Conservation (phyloP, 2,797 vertebrate genomes). For the Nannoperca obscura region DNA sequence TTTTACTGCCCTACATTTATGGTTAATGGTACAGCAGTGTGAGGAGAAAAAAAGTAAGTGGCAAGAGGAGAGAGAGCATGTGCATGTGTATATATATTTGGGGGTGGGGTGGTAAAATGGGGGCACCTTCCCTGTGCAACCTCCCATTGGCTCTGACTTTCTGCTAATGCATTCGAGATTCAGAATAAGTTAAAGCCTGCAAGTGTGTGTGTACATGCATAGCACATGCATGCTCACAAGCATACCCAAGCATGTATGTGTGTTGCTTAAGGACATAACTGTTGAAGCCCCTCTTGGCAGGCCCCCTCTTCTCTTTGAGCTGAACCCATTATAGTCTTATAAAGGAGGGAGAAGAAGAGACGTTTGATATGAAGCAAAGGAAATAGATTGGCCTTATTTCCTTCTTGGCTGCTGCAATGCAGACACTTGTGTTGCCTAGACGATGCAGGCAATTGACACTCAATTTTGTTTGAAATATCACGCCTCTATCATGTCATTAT, state of each 20-base stretch:
- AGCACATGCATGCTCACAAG: slow-evolving; percentile 38
- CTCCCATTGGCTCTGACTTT: slow-evolving; percentile 51
- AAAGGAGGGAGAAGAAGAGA: slow-evolving; percentile 70
- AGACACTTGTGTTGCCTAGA: slow-evolving; percentile 82
- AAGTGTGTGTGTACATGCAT: slow-evolving; percentile 17
- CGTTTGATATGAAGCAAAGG: slow-evolving; percentile 83
- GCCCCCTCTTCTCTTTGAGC: slow-evolving; percentile 68
- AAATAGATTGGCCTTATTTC: slow-evolving; percentile 87
- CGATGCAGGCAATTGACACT: slow-evolving; percentile 86
- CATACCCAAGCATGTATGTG: slow-evolving; percentile 54
- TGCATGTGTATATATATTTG: slow-evolving; percentile 34
- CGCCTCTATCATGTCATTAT: slow-evolving; percentile 86
- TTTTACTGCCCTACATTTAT: slow-evolving; percentile 74
- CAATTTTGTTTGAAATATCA: slow-evolving; percentile 88
- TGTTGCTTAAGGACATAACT: slow-evolving; percentile 65
- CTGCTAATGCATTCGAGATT: slow-evolving; percentile 63
- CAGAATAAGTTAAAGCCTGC: slow-evolving; percentile 33
- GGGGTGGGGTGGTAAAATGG: slow-evolving; percentile 45
- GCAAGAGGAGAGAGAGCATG: slow-evolving; percentile 28
- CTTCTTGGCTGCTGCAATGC: slow-evolving; percentile 76
- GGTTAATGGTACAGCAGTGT: slow-evolving; percentile 49
- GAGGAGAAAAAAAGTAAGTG: slow-evolving; percentile 14
- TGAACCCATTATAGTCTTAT: slow-evolving; percentile 76
- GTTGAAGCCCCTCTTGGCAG: slow-evolving; percentile 71
- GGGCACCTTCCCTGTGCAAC: slow-evolving; percentile 51